Evolutionary conservation across 2,113 vertebrate species (phyloP).

Genomic region (Scomber scombrus): DNA sequence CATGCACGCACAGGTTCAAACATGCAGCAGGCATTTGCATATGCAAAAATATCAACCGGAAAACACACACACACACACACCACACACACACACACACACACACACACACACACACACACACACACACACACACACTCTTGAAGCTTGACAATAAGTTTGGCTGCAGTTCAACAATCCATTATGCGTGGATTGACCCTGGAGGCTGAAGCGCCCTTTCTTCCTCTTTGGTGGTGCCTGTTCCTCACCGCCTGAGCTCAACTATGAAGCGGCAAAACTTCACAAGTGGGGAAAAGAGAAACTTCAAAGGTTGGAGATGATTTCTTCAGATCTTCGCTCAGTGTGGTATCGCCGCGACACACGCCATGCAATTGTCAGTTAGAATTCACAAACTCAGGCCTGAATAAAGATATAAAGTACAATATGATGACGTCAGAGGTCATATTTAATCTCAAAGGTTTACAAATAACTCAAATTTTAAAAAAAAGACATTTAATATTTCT

Average conservation of each 20-base stretch:
- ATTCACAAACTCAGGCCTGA: constrained; percentile 40
- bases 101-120: not conserved
- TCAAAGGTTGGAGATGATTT: constrained; percentile 73
- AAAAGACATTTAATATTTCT: no score
- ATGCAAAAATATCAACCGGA: constrained; percentile 25
- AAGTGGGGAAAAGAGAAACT: constrained; percentile 53
- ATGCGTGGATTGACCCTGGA: constrained; percentile 53
- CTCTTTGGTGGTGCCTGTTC: constrained; percentile 33
- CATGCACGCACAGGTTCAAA: constrained; percentile 16
- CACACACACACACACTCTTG: constrained; percentile 10
- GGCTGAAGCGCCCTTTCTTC: constrained; percentile 51
- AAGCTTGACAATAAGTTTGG: constrained; percentile 55
- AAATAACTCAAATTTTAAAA: not conserved
- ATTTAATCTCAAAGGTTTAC: not conserved
- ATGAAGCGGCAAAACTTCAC: constrained; percentile 48
- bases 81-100: not conserved
- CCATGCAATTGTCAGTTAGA: constrained; percentile 42
- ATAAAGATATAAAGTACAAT: constrained; percentile 19
- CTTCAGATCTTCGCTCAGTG: constrained; percentile 62
- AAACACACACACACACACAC: not conserved
- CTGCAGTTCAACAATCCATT: constrained; percentile 59
- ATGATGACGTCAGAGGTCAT: not conserved
- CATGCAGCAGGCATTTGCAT: constrained; percentile 24
- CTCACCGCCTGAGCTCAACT: constrained; percentile 27
- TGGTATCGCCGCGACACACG: constrained; percentile 18